These are phyloP conservation scores for Synanceia verrucosa DNA, from an alignment of 2,797 vertebrate genomes.

Conservation along the genomic window DNA sequence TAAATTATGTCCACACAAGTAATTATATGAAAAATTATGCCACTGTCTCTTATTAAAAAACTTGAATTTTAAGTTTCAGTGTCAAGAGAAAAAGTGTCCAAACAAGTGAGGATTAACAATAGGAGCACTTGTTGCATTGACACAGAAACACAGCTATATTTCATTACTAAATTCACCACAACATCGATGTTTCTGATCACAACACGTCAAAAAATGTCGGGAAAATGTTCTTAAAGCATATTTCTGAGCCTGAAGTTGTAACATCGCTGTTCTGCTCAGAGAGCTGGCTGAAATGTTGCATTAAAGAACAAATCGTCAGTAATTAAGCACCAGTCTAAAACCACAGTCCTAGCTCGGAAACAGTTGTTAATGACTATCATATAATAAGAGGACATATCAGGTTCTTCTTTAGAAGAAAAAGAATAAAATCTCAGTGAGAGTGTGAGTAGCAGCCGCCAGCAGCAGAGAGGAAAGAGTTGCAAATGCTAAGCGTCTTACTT, in stretches of 20 bases:
- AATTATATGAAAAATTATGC: no score
- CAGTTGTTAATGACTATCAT: not conserved
- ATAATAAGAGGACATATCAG: not conserved
- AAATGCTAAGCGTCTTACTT: constrained; percentile 81
- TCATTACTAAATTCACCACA: no score
- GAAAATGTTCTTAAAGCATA: not conserved
- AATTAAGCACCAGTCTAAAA: not conserved
- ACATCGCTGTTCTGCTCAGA: not conserved
- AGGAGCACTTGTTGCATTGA: constrained; percentile 3
- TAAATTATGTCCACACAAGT: not conserved
- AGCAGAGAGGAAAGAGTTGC: constrained; percentile 55
- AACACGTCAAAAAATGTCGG: not conserved
- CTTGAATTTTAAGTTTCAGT: not conserved
- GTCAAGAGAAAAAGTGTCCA: not conserved
- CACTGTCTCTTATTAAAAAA: not conserved
- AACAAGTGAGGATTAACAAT: not conserved
- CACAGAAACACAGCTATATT: not conserved
- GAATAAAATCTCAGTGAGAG: constrained; percentile 2
- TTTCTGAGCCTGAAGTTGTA: not conserved
- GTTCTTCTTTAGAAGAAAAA: constrained; percentile 10
- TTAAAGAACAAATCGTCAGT: not conserved
- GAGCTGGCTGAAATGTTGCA: not conserved
- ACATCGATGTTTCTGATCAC: not conserved
- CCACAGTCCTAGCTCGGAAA: not conserved
- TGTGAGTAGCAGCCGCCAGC: constrained; percentile 20